phyloP scores from a whole-genome alignment of 2,888 invertebrate species.

The Leucoptera coffeella region DNA sequence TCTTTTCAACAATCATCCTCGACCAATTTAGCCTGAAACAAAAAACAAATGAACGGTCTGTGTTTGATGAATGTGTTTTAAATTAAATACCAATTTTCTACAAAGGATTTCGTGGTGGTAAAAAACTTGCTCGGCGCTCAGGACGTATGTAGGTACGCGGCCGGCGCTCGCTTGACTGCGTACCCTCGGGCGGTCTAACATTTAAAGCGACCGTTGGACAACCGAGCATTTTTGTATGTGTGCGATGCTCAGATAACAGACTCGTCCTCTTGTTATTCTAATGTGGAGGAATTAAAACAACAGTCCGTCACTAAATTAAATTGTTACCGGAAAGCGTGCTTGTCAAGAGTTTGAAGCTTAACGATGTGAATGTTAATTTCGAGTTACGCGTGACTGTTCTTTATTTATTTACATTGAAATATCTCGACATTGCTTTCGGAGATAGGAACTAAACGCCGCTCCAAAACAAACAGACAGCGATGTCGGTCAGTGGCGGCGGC shows the following conservation, averaged over 20 bases:
- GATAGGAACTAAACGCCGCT: too few species aligned
- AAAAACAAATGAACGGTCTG: too few species aligned
- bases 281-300: conserved; percentile 16
- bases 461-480: too few species aligned
- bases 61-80: too few species aligned
- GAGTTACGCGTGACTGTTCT: conserved; percentile 16
- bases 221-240: background rate
- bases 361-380: conserved; percentile 32
- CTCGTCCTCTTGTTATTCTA: conserved; percentile 21
- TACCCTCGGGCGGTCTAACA: conserved; percentile 6
- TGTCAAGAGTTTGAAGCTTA: conserved; percentile 14
- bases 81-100: too few species aligned
- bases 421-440: too few species aligned
- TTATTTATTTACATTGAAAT: conserved; percentile 19
- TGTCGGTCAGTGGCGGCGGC: background rate
- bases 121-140: too few species aligned
- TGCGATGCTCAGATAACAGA: conserved; percentile 46
- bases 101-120: too few species aligned
- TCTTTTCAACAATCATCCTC: too few species aligned
- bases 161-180: conserved; percentile 32
- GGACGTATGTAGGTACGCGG: too few species aligned
- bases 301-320: conserved; percentile 31
- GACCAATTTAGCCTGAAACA: too few species aligned
- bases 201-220: background rate
- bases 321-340: conserved; percentile 40